Evolutionary conservation across 1,140 invertebrate genomes (phyloP).

Genomic region (Stenopsyche tienmushanensis): DNA sequence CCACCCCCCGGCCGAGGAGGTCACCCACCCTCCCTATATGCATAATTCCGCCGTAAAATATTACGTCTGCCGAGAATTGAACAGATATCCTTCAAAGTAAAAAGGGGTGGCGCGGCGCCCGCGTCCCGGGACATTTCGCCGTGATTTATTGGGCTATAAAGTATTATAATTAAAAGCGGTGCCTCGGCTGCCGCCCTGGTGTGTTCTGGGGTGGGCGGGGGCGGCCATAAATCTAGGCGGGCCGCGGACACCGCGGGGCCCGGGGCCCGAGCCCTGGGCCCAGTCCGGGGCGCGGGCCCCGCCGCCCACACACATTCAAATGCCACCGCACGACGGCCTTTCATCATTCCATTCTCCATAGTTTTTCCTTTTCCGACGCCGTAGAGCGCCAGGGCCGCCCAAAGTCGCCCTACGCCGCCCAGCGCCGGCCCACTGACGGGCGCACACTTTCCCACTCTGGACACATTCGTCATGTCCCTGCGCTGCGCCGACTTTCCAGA

Average conservation of each 20-base stretch:
- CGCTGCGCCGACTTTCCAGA: no score
- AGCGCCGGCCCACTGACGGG: background rate
- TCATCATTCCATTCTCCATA: slow-evolving; percentile 40
- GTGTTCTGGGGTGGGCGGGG: slow-evolving; percentile 40
- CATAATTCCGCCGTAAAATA: slow-evolving; percentile 43
- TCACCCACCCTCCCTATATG: slow-evolving; percentile 32
- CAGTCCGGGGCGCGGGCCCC: slow-evolving; percentile 4
- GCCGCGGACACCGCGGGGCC: slow-evolving; percentile 30
- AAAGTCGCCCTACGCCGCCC: slow-evolving; percentile 4
- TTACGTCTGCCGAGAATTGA: slow-evolving; percentile 43
- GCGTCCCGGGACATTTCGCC: slow-evolving; percentile 42
- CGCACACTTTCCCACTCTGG: no score
- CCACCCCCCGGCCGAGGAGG: background rate
- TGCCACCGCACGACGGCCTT: slow-evolving; percentile 41
- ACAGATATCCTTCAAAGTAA: slow-evolving; percentile 43
- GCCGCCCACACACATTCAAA: slow-evolving; percentile 41
- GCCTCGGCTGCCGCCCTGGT: slow-evolving; percentile 44
- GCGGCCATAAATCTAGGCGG: slow-evolving; percentile 41
- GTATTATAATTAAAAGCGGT: slow-evolving; percentile 60
- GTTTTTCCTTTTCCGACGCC: slow-evolving; percentile 40
- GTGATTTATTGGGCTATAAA: slow-evolving; percentile 60
- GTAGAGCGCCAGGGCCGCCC: slow-evolving; percentile 20
- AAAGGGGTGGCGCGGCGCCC: slow-evolving; percentile 41
- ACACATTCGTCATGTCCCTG: no score
- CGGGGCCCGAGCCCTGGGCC: slow-evolving; percentile 12